phyloP scores from a whole-genome alignment of 2,113 vertebrate species.

The Vanacampus margaritifer region DNA sequence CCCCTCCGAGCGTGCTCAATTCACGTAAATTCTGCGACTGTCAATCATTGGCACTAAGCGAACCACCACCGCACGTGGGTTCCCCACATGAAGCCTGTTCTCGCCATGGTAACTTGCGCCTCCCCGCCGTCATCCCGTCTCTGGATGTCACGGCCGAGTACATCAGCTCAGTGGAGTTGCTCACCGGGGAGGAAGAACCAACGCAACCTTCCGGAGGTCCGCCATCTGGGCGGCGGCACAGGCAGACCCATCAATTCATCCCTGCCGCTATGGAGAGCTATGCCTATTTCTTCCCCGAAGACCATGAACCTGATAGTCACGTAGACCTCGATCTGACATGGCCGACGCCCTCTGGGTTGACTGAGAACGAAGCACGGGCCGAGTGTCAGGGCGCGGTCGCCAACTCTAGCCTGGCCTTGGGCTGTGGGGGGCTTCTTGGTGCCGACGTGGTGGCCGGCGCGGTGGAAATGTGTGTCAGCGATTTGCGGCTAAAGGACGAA shows the following conservation, averaged over 20 bases:
- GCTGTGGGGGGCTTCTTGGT: conserved; percentile 72
- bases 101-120: conserved; percentile 51
- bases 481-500: conserved; percentile 86
- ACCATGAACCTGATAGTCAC: conserved; percentile 68
- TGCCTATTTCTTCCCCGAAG: conserved; percentile 89
- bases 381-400: conserved; percentile 73
- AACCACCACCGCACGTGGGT: conserved; percentile 32
- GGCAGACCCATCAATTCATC: conserved; percentile 41
- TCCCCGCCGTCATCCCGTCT: conserved; percentile 76
- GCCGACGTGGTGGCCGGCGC: conserved; percentile 37
- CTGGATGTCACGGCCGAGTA: conserved; percentile 83
- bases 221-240: conserved; percentile 38
- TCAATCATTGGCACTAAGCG: neutral
- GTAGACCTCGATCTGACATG: conserved; percentile 67
- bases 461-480: conserved; percentile 78
- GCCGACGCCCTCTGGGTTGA: conserved; percentile 84
- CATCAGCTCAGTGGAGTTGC: conserved; percentile 59
- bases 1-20: conserved; percentile 32
- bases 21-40: conserved; percentile 75
- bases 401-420: conserved; percentile 75
- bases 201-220: neutral
- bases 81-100: conserved; percentile 64
- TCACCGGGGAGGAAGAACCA: conserved; percentile 21
- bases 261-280: conserved; percentile 64
- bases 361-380: conserved; percentile 40